phyloP scores from a whole-genome alignment of 2,888 invertebrate genomes.

The Geotrupes spiniger region DNA sequence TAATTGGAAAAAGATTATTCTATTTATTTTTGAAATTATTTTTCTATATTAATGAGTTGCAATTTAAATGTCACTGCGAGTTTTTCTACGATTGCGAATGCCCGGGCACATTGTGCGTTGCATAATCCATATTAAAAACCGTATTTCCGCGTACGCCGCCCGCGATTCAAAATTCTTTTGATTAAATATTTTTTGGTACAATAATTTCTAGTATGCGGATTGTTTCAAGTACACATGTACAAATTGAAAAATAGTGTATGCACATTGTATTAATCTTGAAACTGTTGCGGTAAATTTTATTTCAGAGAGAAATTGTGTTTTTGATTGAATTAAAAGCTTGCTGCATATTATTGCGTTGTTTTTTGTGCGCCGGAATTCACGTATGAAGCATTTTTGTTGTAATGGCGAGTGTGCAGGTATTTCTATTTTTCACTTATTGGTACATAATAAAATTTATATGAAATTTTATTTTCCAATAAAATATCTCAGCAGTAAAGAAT shows the following conservation, averaged over 20 bases:
- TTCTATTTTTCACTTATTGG: constrained; percentile 15
- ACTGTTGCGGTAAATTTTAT: constrained; percentile 21
- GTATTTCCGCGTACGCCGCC: constrained; percentile 6
- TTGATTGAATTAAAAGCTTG: constrained; percentile 21
- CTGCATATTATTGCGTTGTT: constrained; percentile 17
- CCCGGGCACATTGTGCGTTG: not conserved
- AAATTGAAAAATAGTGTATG: constrained; percentile 19
- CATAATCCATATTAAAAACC: constrained; percentile 13
- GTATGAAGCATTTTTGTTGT: constrained; percentile 9
- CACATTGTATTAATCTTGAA: constrained; percentile 20
- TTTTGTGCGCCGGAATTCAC: constrained; percentile 11
- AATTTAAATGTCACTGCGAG: not conserved
- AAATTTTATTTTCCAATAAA: constrained; percentile 32
- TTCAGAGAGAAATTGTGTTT: constrained; percentile 20
- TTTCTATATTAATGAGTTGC: not conserved
- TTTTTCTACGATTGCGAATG: no score
- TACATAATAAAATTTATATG: constrained; percentile 17
- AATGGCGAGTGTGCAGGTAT: constrained; percentile 11
- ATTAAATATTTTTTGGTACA: constrained; percentile 4
- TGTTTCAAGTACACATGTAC: constrained; percentile 19
- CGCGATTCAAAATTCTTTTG: constrained; percentile 5
- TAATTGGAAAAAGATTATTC: no score
- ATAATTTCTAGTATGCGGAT: constrained; percentile 2
- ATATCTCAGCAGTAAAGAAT: constrained; percentile 34
- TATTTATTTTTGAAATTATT: constrained; percentile 1